Evolutionary conservation across 2,888 invertebrate genomes (phyloP).

Genomic region (Oegoconia quadripuncta): DNA sequence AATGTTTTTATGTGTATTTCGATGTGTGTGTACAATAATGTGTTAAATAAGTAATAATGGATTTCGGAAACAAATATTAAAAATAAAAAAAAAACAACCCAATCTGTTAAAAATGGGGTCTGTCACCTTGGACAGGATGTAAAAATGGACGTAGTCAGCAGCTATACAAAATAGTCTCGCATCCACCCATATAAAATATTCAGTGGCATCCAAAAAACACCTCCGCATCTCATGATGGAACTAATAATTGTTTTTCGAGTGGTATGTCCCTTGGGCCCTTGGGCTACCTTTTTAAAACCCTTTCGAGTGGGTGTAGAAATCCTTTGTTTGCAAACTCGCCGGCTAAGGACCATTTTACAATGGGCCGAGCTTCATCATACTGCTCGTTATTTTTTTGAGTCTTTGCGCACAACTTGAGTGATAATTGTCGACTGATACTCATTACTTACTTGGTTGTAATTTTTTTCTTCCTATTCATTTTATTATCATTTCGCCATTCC

Average conservation of each 20-base stretch:
- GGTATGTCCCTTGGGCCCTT: slow-evolving; percentile 34
- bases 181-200: slow-evolving; percentile 19
- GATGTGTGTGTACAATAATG: no score
- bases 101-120: no score
- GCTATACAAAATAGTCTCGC: no score
- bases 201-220: slow-evolving; percentile 30
- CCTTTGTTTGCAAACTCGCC: slow-evolving; percentile 51
- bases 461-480: no score
- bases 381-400: slow-evolving; percentile 5
- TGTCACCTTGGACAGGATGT: no score
- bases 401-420: not conserved
- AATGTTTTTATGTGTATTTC: no score
- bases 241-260: slow-evolving; percentile 56
- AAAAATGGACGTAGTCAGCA: no score
- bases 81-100: no score
- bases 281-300: slow-evolving; percentile 35
- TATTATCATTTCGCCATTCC: no score
- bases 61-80: no score
- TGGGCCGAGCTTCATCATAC: slow-evolving; percentile 3
- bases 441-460: no score
- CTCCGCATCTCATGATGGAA: slow-evolving; percentile 41
- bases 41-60: no score
- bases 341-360: slow-evolving; percentile 30
- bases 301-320: slow-evolving; percentile 49
- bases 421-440: not conserved